Evolutionary conservation across 2,113 vertebrate genomes (phyloP).

Genomic region (Mugil cephalus): DNA sequence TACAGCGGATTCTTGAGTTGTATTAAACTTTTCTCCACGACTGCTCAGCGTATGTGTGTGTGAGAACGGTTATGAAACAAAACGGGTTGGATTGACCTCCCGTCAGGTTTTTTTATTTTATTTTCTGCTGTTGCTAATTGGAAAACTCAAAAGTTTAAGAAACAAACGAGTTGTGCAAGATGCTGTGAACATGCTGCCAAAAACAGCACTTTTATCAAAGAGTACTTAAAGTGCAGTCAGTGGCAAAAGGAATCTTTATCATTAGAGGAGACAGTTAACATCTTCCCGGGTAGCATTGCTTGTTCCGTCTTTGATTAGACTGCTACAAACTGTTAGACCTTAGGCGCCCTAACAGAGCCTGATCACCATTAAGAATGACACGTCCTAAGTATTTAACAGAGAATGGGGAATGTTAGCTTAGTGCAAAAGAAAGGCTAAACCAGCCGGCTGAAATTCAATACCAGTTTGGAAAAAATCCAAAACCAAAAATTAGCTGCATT

Average conservation of each 20-base stretch:
- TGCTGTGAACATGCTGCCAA: background rate
- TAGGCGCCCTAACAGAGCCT: conserved; percentile 7
- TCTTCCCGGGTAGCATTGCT: conserved; percentile 6
- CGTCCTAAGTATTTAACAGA: background rate
- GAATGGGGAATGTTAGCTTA: background rate
- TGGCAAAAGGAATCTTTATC: background rate
- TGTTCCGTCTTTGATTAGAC: conserved; percentile 16
- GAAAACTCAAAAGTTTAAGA: too few species aligned
- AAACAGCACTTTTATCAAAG: background rate
- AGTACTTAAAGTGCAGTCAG: background rate
- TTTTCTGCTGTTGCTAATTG: conserved; percentile 23
- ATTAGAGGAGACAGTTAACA: conserved; percentile 1
- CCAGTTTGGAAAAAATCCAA: background rate
- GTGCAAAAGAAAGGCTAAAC: background rate
- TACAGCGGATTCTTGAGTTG: background rate
- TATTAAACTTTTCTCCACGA: background rate
- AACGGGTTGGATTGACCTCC: background rate
- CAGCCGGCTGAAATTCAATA: conserved; percentile 4
- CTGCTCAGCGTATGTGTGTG: background rate
- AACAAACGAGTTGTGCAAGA: background rate
- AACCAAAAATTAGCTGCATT: too few species aligned
- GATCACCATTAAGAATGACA: conserved; percentile 24
- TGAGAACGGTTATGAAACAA: background rate
- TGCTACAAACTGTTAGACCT: conserved; percentile 32
- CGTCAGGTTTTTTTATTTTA: background rate